phyloP scores from a whole-genome alignment of 2,888 invertebrate species.

The Pemphredon lugubris region DNA sequence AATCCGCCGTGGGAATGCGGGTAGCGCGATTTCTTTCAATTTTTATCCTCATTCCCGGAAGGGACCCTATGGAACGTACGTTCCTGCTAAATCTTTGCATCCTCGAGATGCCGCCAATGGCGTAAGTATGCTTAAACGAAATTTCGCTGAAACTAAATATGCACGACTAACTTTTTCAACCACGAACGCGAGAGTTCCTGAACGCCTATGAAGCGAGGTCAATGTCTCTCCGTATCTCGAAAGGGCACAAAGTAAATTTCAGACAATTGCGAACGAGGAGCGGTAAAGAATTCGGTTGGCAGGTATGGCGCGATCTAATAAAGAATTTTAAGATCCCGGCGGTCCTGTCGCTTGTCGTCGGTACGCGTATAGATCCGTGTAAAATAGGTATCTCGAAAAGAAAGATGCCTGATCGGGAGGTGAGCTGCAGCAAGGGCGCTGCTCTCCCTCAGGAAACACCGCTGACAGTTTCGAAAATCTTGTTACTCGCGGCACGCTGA shows the following conservation, averaged over 20 bases:
- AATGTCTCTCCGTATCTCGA: neutral
- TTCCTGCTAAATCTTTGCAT: too few relatives aligned
- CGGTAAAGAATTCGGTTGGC: constrained; percentile 11
- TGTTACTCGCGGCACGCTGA: constrained; percentile 6
- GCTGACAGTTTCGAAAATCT: constrained; percentile 48
- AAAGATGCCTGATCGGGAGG: neutral
- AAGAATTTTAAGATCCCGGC: constrained; percentile 21
- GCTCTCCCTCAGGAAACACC: constrained; percentile 22
- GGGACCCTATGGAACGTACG: too few relatives aligned
- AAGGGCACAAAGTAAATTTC: neutral
- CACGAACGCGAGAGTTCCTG: neutral
- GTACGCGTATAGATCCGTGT: neutral
- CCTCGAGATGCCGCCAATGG: neutral
- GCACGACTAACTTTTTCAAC: too few relatives aligned
- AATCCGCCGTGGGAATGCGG: constrained; percentile 18
- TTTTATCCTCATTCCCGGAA: neutral
- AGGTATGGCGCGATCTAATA: constrained; percentile 18
- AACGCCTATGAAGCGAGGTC: neutral
- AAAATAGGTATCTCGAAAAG: neutral
- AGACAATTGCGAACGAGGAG: constrained; percentile 3
- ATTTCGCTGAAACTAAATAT: too few relatives aligned
- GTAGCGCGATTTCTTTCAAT: constrained; percentile 3
- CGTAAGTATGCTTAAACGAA: too few relatives aligned
- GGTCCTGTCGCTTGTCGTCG: constrained; percentile 4
- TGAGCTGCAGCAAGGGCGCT: neutral